Evolutionary conservation across 1,140 invertebrate genomes (phyloP), one percentile per base, ranked within the genome.

Genomic region (Paraescarpia echinospica): DNA sequence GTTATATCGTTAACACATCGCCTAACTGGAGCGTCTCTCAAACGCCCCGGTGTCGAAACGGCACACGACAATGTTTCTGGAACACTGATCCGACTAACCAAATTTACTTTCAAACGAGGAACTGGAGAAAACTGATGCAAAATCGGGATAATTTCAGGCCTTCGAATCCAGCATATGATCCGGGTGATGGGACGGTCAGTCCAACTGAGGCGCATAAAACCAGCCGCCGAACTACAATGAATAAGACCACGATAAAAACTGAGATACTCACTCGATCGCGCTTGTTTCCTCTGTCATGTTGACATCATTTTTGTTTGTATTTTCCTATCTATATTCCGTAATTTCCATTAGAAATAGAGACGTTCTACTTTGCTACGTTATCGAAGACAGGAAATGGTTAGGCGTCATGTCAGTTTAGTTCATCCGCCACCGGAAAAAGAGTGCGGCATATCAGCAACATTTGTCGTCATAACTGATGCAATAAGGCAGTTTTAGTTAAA

Each of bases 241-340:
- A 77, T 77, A 77, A 77, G 18, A 77, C 59, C 59, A 27, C 59
- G 59, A 77, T 77, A 77, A 18, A 77, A 77, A 77, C 59, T 77
- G 59, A 14, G 27, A 77, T 77, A 77, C 59, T 77, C 59, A 77
- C 59, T 77, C 59, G 59, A 77, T 77, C 59, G 59, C 59, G 59
- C 59, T 77, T 77, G 59, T 77, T 18, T 77, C 59, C 27, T 77
- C 59, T 77, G 59, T 77, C 59, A 77, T 77, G 59, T 77, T 77
- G 59, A 77, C 59, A 77, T 77, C 59, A 77, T 77, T 77, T 12
- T 77, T 77, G 59, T 18, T 77, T 77, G 59, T 77, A 77, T 77
- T 77, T 77, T 77, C 59, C 59, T 77, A 77, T 77, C 59, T 77
- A 77, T 77, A 77, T 77, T 77, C 59, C 59, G 59, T 77, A 77